phyloP scores from a whole-genome alignment of 1,140 invertebrate genomes.

The Dolichoris vasculosae region DNA sequence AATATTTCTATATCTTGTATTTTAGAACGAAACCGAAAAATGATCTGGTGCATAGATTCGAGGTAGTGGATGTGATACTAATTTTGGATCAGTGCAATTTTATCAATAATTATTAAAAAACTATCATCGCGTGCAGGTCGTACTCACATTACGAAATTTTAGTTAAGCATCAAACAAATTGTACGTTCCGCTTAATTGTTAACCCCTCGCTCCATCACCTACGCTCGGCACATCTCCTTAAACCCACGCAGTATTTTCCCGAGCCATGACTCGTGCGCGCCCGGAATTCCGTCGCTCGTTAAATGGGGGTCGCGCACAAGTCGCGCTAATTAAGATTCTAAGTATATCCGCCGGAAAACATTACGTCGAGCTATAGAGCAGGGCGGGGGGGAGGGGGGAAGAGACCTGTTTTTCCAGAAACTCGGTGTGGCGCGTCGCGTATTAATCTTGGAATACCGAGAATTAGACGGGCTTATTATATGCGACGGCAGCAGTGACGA shows the following conservation, averaged over 20 bases:
- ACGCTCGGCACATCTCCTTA: not conserved
- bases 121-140: no score
- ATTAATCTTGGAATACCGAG: slow-evolving; percentile 21
- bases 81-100: no score
- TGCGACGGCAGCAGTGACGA: not conserved
- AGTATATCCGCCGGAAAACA: slow-evolving; percentile 33
- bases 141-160: no score
- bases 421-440: not conserved
- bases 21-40: no score
- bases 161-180: no score
- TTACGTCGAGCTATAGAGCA: not conserved
- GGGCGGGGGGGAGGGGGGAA: not conserved
- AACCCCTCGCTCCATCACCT: not conserved
- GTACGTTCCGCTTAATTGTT: no score
- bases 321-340: slow-evolving; percentile 35
- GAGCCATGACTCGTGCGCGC: no score
- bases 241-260: no score
- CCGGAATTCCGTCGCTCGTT: not conserved
- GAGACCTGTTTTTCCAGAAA: slow-evolving; percentile 24
- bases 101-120: no score
- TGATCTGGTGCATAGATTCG: no score
- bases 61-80: no score
- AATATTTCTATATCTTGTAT: no score
- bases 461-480: slow-evolving; percentile 20
- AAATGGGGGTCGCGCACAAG: not conserved